Conservation (phyloP, 2,113 vertebrate genomes). For the Pelecanoides urinatrix region DNA sequence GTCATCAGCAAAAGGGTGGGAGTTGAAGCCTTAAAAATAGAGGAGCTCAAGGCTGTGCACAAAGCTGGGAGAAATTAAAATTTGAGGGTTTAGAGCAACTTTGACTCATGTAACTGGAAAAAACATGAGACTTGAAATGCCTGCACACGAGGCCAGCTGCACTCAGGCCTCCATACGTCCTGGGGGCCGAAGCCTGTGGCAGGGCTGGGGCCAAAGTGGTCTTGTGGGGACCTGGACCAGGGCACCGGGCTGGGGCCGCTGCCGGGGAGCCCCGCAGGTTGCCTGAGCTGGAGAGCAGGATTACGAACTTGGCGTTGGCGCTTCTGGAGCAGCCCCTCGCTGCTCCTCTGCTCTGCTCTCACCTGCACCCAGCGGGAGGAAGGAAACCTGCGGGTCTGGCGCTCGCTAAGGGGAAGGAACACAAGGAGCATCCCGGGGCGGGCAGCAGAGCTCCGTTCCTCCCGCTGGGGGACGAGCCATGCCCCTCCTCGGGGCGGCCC, state of each 20-base stretch:
- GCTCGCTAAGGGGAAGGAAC: rapidly evolving
- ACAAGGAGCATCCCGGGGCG: rapidly evolving
- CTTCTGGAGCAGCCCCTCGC: not conserved
- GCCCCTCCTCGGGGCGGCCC: conserved; percentile 32
- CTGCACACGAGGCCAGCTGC: rapidly evolving
- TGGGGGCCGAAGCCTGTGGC: not conserved
- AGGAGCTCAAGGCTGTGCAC: not conserved
- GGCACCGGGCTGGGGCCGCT: not conserved
- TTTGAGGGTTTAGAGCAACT: not conserved
- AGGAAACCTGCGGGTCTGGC: rapidly evolving
- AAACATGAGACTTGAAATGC: rapidly evolving
- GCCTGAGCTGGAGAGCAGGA: not conserved
- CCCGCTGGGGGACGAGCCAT: not conserved
- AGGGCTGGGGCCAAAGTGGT: not conserved
- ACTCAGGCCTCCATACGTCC: not conserved
- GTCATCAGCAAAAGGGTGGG: too few relatives aligned
- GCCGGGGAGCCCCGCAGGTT: not conserved
- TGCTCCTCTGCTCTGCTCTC: not conserved
- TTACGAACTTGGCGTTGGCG: rapidly evolving
- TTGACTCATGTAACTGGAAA: not conserved
- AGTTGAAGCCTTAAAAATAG: not conserved
- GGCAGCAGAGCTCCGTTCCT: too few relatives aligned
- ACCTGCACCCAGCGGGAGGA: rapidly evolving
- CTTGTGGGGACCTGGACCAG: not conserved
- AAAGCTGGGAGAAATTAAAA: not conserved